phyloP scores from a whole-genome alignment of 2,113 vertebrate species.

The Chaetura pelagica region DNA sequence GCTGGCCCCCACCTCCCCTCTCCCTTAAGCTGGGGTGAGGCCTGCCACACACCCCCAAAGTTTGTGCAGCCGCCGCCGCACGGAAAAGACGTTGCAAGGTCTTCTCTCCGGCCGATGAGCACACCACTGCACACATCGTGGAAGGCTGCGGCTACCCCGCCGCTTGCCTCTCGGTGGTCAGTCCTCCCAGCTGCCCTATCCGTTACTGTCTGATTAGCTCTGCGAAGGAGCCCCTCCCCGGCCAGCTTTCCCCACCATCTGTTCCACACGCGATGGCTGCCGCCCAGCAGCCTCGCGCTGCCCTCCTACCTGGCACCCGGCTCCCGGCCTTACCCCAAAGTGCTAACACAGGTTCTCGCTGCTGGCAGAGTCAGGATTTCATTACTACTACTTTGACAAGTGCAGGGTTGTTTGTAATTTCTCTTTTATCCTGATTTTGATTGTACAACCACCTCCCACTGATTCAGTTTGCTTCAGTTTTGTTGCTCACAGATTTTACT shows the following conservation, averaged over 20 bases:
- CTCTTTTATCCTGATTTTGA: constrained; percentile 98
- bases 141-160: constrained; percentile 79
- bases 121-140: constrained; percentile 98
- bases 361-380: constrained; percentile 87
- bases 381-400: constrained; percentile 91
- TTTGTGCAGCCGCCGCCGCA: background rate
- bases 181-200: constrained; percentile 99
- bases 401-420: constrained; percentile 91
- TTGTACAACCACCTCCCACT: constrained; percentile 98
- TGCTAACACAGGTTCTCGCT: constrained; percentile 90
- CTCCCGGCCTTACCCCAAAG: constrained; percentile 88
- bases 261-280: constrained; percentile 98
- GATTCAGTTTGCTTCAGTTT: constrained; percentile 99
- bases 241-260: constrained; percentile 98
- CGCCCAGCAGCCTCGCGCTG: constrained; percentile 90
- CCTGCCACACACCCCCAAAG: background rate
- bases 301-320: constrained; percentile 91
- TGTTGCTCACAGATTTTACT: constrained; percentile 98
- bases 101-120: constrained; percentile 88
- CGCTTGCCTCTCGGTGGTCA: constrained; percentile 91
- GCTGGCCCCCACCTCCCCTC: background rate
- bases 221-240: constrained; percentile 99
- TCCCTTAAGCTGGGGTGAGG: accelerated
- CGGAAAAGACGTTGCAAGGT: constrained; percentile 89
- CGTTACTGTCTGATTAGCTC: constrained; percentile 99